Conservation (phyloP, 2,113 vertebrate genomes). For the Oreotrochilus melanogaster region DNA sequence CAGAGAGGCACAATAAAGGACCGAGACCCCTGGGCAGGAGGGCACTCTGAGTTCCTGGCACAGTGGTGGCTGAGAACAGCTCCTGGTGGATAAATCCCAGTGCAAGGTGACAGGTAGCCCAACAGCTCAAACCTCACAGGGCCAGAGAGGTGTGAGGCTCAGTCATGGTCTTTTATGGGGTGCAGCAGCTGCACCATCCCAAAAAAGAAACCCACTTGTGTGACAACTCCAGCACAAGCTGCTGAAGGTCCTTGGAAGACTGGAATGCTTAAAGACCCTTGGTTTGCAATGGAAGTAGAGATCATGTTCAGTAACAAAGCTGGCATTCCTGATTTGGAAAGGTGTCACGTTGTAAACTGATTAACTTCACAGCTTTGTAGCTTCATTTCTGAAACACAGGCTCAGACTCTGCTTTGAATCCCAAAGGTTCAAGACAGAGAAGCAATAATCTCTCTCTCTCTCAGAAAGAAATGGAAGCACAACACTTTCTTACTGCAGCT, state of each 20-base stretch:
- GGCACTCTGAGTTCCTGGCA: neutral
- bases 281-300: neutral
- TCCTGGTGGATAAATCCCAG: neutral
- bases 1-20: neutral
- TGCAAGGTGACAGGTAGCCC: neutral
- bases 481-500: neutral
- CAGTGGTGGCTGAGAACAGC: neutral
- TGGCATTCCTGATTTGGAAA: neutral
- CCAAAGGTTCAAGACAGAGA: neutral
- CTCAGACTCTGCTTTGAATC: slow-evolving; percentile 19
- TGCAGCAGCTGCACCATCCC: neutral
- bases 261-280: neutral
- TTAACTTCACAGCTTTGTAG: slow-evolving; percentile 11
- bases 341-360: neutral
- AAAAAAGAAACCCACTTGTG: neutral
- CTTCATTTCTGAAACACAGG: slow-evolving; percentile 7
- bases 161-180: neutral
- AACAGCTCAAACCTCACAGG: fast-evolving
- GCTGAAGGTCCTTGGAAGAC: neutral
- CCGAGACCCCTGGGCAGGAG: neutral
- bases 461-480: neutral
- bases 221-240: fast-evolving
- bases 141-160: neutral
- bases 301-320: neutral
- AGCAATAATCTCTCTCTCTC: slow-evolving; percentile 10